Evolutionary conservation across 1,140 invertebrate species (phyloP).

Genomic region (Tetragnatha versicolor): DNA sequence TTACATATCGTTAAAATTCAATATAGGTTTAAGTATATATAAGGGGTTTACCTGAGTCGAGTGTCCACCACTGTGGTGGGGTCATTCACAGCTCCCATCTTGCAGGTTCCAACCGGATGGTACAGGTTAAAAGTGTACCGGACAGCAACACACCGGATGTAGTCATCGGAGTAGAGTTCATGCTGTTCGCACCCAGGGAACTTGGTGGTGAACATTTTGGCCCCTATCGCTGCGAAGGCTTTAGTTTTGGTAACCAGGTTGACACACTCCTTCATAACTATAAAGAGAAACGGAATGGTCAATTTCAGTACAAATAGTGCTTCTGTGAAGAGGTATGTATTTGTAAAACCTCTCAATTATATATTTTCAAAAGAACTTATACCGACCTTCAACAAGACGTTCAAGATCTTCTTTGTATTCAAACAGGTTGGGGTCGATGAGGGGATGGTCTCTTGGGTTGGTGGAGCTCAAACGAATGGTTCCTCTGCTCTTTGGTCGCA

Average conservation of each 20-base stretch:
- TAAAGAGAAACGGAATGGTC: background rate
- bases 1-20: too few relatives aligned
- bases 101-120: slow-evolving; percentile 82
- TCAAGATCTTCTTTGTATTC: slow-evolving; percentile 71
- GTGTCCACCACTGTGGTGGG: slow-evolving; percentile 69
- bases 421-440: slow-evolving; percentile 82
- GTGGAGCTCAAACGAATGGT: slow-evolving; percentile 65
- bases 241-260: slow-evolving; percentile 72
- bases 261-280: slow-evolving; percentile 58
- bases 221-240: slow-evolving; percentile 79
- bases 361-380: too few relatives aligned
- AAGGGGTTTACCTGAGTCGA: slow-evolving; percentile 65
- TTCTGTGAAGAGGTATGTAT: background rate
- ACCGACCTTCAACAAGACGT: slow-evolving; percentile 54
- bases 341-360: too few relatives aligned
- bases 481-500: slow-evolving; percentile 78
- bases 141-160: slow-evolving; percentile 79
- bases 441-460: slow-evolving; percentile 77
- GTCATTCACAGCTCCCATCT: slow-evolving; percentile 80
- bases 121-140: slow-evolving; percentile 78
- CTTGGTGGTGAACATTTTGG: slow-evolving; percentile 73
- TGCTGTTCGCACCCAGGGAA: slow-evolving; percentile 80
- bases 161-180: slow-evolving; percentile 77
- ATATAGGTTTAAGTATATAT: too few relatives aligned
- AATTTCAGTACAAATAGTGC: background rate